Evolutionary conservation across 2,113 vertebrate species (phyloP).

Genomic region (Hipposideros armiger): DNA sequence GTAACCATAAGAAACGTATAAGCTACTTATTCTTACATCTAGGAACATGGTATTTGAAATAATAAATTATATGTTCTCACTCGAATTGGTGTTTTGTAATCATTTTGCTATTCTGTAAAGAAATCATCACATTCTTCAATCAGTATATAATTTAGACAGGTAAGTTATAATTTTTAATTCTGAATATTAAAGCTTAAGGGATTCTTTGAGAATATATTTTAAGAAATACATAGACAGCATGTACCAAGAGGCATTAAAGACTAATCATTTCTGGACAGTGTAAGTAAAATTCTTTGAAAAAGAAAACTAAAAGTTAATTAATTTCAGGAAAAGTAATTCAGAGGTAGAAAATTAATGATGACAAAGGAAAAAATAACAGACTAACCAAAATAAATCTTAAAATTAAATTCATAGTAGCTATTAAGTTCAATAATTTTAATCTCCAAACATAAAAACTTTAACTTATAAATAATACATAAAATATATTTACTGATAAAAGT

Average conservation of each 20-base stretch:
- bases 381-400: background rate
- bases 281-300: conserved; percentile 54
- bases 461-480: background rate
- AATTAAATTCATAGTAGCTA: background rate
- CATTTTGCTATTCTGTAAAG: conserved; percentile 33
- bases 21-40: conserved; percentile 11
- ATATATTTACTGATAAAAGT: background rate
- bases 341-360: conserved; percentile 3
- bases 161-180: conserved; percentile 48
- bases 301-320: conserved; percentile 25
- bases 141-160: conserved; percentile 23
- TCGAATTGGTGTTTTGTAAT: conserved; percentile 46
- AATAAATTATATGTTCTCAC: conserved; percentile 28
- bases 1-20: background rate
- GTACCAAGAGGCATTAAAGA: background rate
- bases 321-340: conserved; percentile 40
- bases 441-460: background rate
- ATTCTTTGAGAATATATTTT: conserved; percentile 25
- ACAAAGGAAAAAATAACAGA: background rate
- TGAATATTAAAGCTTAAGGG: conserved; percentile 43
- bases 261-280: background rate
- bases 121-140: conserved; percentile 10
- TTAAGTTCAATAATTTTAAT: conserved; percentile 41
- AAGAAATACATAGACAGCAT: background rate
- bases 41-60: conserved; percentile 2